Conservation (phyloP, 1,140 invertebrate genomes). For the Calosoma granatense region DNA sequence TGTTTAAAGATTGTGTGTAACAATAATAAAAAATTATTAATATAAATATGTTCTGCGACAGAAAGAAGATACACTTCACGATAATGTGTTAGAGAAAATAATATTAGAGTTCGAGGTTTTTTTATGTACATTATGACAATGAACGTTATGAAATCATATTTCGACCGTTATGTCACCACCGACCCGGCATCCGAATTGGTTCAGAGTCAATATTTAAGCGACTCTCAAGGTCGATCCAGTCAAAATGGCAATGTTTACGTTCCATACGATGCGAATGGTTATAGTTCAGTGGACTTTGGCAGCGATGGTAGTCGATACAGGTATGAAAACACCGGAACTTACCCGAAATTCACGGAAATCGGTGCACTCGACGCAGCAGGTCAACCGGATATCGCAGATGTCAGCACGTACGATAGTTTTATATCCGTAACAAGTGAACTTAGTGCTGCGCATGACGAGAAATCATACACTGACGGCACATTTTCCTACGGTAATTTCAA, state of each 20-base stretch:
- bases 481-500: not conserved
- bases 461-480: not conserved
- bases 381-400: conserved; percentile 20
- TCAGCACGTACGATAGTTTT: conserved; percentile 24
- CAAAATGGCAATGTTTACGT: not conserved
- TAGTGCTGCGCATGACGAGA: not conserved
- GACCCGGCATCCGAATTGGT: not conserved
- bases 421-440: conserved; percentile 16
- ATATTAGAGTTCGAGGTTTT: too few relatives aligned
- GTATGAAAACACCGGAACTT: not conserved
- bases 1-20: too few relatives aligned
- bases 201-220: not conserved
- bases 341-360: not conserved
- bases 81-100: too few relatives aligned
- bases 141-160: conserved; percentile 23
- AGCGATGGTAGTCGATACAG: not conserved
- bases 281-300: not conserved
- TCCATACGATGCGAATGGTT: not conserved
- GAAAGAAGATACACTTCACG: too few relatives aligned
- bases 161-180: conserved; percentile 12
- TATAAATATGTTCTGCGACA: too few relatives aligned
- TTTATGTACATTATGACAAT: too few relatives aligned
- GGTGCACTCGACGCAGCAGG: not conserved
- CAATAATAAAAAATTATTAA: too few relatives aligned
- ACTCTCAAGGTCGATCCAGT: not conserved